Conservation (phyloP, 2,113 vertebrate species). For the Podarcis muralis region DNA sequence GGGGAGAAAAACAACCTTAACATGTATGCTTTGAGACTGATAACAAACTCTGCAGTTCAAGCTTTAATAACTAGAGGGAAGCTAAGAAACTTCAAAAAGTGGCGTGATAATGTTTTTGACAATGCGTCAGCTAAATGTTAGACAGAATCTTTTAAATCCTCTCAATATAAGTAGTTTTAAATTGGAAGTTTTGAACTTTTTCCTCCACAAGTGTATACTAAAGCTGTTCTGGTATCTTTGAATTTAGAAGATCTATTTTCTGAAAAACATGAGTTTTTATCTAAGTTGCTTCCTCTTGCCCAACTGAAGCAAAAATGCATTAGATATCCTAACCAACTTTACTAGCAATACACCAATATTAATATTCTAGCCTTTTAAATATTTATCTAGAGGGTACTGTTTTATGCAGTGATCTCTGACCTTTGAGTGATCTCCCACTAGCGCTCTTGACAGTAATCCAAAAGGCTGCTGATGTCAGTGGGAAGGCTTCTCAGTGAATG, state of each 20-base stretch:
- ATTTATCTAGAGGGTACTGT: not conserved
- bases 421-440: accelerated
- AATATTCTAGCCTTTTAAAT: not conserved
- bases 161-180: constrained; percentile 79
- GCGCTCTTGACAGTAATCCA: not conserved
- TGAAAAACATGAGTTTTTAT: constrained; percentile 28
- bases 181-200: constrained; percentile 76
- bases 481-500: not conserved
- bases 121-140: constrained; percentile 77
- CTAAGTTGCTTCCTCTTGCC: constrained; percentile 37
- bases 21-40: constrained; percentile 66
- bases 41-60: constrained; percentile 74
- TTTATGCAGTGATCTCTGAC: not conserved
- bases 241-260: constrained; percentile 63
- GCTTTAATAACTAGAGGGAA: constrained; percentile 73
- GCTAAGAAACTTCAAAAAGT: constrained; percentile 79
- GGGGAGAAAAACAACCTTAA: constrained; percentile 53
- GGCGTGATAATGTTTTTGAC: constrained; percentile 76
- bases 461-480: not conserved
- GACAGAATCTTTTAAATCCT: constrained; percentile 79
- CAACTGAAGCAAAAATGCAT: not conserved
- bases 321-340: constrained; percentile 11
- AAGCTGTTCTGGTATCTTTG: constrained; percentile 68
- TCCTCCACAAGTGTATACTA: constrained; percentile 54
- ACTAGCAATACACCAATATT: not conserved